Evolutionary conservation across 1,140 invertebrate species (phyloP), one percentile per base, ranked within the genome.

Genomic region (Calycopis cecrops): DNA sequence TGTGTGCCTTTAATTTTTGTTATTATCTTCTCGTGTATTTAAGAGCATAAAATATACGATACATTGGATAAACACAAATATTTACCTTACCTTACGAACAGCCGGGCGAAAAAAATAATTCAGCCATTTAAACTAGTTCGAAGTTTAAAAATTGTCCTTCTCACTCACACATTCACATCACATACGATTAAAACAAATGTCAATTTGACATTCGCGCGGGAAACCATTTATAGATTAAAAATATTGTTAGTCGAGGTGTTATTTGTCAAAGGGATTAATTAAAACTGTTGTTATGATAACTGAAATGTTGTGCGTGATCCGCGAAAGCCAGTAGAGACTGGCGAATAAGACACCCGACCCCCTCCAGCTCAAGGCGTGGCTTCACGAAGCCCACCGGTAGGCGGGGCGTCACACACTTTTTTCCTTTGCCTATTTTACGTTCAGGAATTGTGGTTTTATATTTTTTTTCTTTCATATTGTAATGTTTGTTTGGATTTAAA

Each of bases 391-490:
- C 65, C 63, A 57, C 37, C 17, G 48, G 9, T 58, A 64, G 71
- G 76, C 68, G 74, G 68, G 42, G 65, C 60, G n/a, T 17, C n/a
- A n/a, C n/a, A 33, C 37, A 51, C 17, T 70, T 74, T 75, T 78
- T 67, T 65, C 58, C 59, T 63, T 67, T 60, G 47, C 71, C 73
- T 76, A 76, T 71, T 73, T 72, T 66, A 53, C 65, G 62, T 65
- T 49, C 48, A 59, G 60, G 57, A 64, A 63, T 62, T 68, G 28
- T 62, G 60, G 57, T 69, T 67, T 71, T 72, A 72, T 71, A n/a
- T 80, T 69, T 77, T 71, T 59, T 55, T 62, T 60, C 64, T 75
- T 79, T 77, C 76, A 76, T 76, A 77, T 70, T 78, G 76, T 79
- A 52, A 49, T 67, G 62, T 76, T 65, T 72, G 69, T 69, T 67